phyloP scores from a whole-genome alignment of 2,888 invertebrate species.

The Drosophila sordidula region DNA sequence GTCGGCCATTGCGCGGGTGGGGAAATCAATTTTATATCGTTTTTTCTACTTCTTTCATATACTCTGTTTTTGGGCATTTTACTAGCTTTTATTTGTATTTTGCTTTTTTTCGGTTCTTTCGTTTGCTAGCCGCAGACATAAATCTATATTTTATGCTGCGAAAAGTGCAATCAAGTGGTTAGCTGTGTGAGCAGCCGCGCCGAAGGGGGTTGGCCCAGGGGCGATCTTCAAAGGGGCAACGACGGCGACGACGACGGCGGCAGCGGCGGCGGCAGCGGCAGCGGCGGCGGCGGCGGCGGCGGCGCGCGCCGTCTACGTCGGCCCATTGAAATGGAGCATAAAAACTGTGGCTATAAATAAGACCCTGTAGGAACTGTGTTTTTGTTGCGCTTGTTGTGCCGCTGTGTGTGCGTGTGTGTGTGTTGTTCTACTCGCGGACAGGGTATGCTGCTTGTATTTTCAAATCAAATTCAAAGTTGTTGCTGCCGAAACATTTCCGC shows the following conservation, averaged over 20 bases:
- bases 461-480: conserved; percentile 74
- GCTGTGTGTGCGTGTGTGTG: conserved; percentile 7
- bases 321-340: conserved; percentile 79
- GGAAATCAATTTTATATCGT: conserved; percentile 76
- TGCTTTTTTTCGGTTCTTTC: conserved; percentile 22
- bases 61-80: conserved; percentile 23
- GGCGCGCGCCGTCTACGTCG: conserved; percentile 60
- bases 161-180: conserved; percentile 80
- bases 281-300: conserved; percentile 14
- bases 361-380: conserved; percentile 56
- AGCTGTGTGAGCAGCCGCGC: conserved; percentile 24
- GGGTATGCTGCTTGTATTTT: conserved; percentile 46
- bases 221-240: conserved; percentile 33
- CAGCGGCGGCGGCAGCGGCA: neutral
- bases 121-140: conserved; percentile 48
- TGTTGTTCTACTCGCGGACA: neutral
- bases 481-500: conserved; percentile 76
- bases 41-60: conserved; percentile 38
- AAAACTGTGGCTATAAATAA: conserved; percentile 79
- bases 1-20: conserved; percentile 75
- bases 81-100: conserved; percentile 15
- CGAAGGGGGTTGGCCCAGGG: conserved; percentile 11
- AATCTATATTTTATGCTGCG: conserved; percentile 79
- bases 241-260: conserved; percentile 21
- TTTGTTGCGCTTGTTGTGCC: conserved; percentile 28